Base-by-base conservation (phyloP, 37 sponge, comb jelly and placozoan genomes). In the Hormiphora californensis region DNA sequence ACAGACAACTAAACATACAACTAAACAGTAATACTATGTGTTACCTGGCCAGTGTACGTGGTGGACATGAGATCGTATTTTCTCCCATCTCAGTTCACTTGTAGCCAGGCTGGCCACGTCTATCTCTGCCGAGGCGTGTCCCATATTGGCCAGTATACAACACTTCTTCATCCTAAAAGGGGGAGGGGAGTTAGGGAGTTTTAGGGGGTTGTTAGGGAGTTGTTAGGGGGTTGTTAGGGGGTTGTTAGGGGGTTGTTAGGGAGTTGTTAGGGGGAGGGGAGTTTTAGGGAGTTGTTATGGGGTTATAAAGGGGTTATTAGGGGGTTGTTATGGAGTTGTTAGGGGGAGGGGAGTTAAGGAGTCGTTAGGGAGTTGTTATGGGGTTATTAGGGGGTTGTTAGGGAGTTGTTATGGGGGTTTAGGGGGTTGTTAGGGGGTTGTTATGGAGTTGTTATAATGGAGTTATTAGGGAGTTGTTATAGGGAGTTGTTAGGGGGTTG, bases 81-180 rank as follows among this genome's bases (percentile, higher is more conserved):
- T 27, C 37, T 65, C 67, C 67, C 67, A 65, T 32, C 67, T 27
- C 8, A 65, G 67, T 65, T 65, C 67, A 19, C 9, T 34, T 7
- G 67, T 65, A 33, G 67, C 37, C 9, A 65, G 28, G 81, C 88
- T 67, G 11, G 25, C 49, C 31, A 95, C 54, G 89, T 95, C 92
- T 40, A 95, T 95, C 88, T 95, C 95, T n/a, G 88, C 85, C 19
- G 85, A 87, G 57, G 92, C 88, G 89, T 95, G 95, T 35, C 95
- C 95, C 93, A 95, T 93, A 87, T 95, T 95, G 61, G 89, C 86
- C 30, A 95, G 49, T 17, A 95, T 91, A 63, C 92, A 91, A 54
- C 92, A 91, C 19, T 38, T 54, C 86, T 93, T 95, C 81, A 95
- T 38, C 28, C 67, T 65, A 27, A 46, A 12, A 46, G 12, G 12